A percentile compares a stretch with the other conserved stretches of the same genome.
Evolutionary conservation across 2,797 vertebrate genomes (phyloP).

Genomic region (Phylloscopus collybita): DNA sequence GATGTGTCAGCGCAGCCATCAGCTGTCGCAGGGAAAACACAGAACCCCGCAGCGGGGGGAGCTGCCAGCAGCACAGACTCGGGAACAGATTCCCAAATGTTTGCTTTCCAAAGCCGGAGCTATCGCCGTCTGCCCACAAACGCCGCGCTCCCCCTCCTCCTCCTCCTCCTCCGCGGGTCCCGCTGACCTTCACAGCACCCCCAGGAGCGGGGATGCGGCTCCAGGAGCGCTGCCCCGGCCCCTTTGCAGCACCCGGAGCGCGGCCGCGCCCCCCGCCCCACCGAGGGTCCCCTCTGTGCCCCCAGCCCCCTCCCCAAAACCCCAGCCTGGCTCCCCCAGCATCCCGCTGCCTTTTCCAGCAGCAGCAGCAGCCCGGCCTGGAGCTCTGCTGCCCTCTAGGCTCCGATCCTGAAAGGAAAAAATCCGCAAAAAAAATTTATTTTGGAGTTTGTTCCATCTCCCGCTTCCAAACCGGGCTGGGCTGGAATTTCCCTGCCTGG

Average conservation of each 20-base stretch:
- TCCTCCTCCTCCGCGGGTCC: not conserved
- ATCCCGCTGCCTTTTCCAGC: not conserved
- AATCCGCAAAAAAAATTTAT: too few relatives aligned
- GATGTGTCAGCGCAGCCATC: not conserved
- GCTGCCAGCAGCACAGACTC: not conserved
- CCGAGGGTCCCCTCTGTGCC: not conserved
- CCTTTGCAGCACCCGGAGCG: rapidly evolving
- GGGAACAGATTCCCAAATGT: not conserved
- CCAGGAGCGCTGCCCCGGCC: not conserved
- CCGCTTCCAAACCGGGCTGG: not conserved
- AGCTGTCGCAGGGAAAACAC: not conserved
- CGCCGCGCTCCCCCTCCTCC: not conserved
- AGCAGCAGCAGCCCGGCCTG: not conserved
- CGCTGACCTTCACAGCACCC: not conserved
- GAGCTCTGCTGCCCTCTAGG: conserved; percentile 62
- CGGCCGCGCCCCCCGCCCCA: not conserved
- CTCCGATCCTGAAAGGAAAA: not conserved
- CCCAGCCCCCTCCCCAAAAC: not conserved
- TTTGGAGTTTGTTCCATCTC: not conserved
- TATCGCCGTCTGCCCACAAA: not conserved
- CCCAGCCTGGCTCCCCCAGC: not conserved
- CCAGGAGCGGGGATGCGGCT: not conserved
- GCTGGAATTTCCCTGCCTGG: not conserved
- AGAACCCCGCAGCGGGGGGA: not conserved
- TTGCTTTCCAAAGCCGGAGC: conserved; percentile 6